Percentiles rank a stretch among this genome's conserved stretches.
These are phyloP conservation scores for Epinotia ramella DNA, from an alignment of 2,888 invertebrate genomes.

Conservation along the genomic window DNA sequence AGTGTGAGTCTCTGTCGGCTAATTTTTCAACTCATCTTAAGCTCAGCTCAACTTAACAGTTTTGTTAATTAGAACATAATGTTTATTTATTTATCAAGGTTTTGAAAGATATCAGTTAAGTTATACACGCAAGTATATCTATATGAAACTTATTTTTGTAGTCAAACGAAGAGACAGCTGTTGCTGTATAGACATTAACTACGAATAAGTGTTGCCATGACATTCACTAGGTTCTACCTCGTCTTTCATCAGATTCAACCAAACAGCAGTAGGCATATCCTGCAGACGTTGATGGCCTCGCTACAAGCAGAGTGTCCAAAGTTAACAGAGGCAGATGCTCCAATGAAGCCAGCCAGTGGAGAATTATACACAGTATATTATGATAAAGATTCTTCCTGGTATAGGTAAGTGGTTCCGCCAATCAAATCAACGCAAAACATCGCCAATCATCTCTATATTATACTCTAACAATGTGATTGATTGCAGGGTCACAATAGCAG, in stretches of 20 bases:
- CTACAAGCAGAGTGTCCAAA: conserved; percentile 87
- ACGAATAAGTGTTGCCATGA: too few relatives aligned
- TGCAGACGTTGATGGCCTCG: conserved; percentile 87
- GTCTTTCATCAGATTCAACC: conserved; percentile 69
- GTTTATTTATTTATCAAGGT: too few relatives aligned
- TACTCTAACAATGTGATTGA: background rate
- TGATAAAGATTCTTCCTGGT: conserved; percentile 88
- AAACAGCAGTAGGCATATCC: conserved; percentile 70
- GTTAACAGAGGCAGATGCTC: conserved; percentile 76
- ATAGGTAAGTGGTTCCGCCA: conserved; percentile 84
- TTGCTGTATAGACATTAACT: too few relatives aligned
- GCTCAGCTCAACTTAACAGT: too few relatives aligned
- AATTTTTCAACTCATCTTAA: too few relatives aligned
- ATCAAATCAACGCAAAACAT: background rate
- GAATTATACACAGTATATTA: conserved; percentile 89
- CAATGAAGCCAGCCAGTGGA: conserved; percentile 80
- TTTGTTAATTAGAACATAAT: too few relatives aligned
- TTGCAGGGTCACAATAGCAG: conserved; percentile 79
- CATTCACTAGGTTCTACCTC: background rate
- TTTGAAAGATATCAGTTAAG: too few relatives aligned
- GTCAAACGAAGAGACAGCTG: too few relatives aligned
- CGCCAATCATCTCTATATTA: background rate
- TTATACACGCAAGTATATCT: too few relatives aligned
- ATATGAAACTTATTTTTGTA: too few relatives aligned
- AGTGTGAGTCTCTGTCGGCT: too few relatives aligned